Evolutionary conservation across 2,113 vertebrate genomes (phyloP), one percentile per base, ranked within the genome.

Genomic region (Antennarius striatus): DNA sequence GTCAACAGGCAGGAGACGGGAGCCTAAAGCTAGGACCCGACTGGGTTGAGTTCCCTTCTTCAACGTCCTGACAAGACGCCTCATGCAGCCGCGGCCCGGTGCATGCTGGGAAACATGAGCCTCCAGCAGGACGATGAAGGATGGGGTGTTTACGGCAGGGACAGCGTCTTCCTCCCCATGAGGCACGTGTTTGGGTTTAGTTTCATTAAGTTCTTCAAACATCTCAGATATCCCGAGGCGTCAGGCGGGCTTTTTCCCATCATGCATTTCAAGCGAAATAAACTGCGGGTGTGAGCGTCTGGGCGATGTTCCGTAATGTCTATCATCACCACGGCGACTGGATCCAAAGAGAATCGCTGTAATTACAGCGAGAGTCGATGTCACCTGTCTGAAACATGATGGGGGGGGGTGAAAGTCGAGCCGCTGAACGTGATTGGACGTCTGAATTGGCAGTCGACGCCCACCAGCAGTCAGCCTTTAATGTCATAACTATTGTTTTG

Each of bases 401-500:
- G 22, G 52, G 63, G 54, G 28, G 60, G 39, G 10, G 10, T 40
- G 56, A 85, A 86, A 82, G 71, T 51, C 5, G 10, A 40, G 39
- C 66, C 29, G 28, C 81, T 53, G 60, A 54, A 55, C 10, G 1
- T 4, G 29, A 29, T 68, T 75, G 45, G 52, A 52, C 40, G 64
- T 70, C 74, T 64, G 22, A 68, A 84, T 80, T 63, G 60, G 69
- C 40, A 14, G 39, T 55, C 47, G 63, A 84, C 57, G 76, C 69
- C 50, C 40, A 40, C 79, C 68, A 63, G n/a, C 64, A 67, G 57
- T 42, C 72, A 71, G 71, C 69, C 56, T 36, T 40, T 66, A 87
- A 71, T 84, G 54, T 73, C 59, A 74, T 88, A 89, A 91, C 86
- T 77, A 71, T 68, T 87, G 82, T 89, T 91, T 87, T 86, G 68